Evolutionary conservation across 2,888 invertebrate genomes (phyloP).

Genomic region (Rhopalosiphum nymphaeae): DNA sequence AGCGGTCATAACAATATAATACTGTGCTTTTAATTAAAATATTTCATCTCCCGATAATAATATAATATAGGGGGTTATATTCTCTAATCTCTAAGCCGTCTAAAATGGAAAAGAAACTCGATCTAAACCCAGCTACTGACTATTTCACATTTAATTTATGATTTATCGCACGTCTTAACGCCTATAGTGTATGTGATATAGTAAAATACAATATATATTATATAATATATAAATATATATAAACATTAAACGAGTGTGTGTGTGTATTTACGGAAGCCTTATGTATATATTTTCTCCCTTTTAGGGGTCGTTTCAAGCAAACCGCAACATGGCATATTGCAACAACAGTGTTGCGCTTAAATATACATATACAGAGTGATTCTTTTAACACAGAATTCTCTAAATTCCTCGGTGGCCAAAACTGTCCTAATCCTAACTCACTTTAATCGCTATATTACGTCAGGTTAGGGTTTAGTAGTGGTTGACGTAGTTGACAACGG

Average conservation of each 20-base stretch:
- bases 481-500: not conserved
- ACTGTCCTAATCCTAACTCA: not conserved
- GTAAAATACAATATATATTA: not conserved
- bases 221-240: not conserved
- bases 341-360: not conserved
- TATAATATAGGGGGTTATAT: not conserved
- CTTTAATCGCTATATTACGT: not conserved
- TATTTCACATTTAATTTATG: not conserved
- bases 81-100: not conserved
- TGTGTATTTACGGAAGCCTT: not conserved
- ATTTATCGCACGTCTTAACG: not conserved
- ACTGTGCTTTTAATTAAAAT: not conserved
- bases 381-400: not conserved
- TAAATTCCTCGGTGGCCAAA: not conserved
- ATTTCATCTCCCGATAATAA: not conserved
- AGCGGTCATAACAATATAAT: not conserved
- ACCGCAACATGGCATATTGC: not conserved
- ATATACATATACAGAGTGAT: not conserved
- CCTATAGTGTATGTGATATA: not conserved
- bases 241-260: not conserved
- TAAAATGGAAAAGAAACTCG: not conserved
- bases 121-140: not conserved
- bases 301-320: not conserved
- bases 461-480: not conserved
- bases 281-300: not conserved